phyloP scores from a whole-genome alignment of 1,140 invertebrate genomes.

The Nephotettix cincticeps region DNA sequence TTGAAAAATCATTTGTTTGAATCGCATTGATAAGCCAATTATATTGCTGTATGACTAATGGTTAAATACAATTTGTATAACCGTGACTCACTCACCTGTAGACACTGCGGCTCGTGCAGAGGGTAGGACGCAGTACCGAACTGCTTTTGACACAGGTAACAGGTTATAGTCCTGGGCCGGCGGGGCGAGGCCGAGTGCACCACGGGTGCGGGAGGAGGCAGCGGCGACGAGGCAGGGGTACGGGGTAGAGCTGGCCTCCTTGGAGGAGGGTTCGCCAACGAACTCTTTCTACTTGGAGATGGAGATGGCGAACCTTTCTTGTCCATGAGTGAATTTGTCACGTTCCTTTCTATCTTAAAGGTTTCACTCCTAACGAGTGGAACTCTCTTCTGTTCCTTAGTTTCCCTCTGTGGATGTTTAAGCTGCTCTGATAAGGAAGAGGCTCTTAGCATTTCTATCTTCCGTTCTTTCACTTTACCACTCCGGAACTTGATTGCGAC shows the following conservation, averaged over 20 bases:
- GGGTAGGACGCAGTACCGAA: slow-evolving; percentile 74
- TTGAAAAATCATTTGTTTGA: too few species aligned
- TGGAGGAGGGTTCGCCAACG: not conserved
- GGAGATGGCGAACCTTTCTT: slow-evolving; percentile 3
- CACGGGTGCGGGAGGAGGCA: not conserved
- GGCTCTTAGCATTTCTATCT: not conserved
- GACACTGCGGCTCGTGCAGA: slow-evolving; percentile 78
- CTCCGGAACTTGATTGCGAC: slow-evolving; percentile 54
- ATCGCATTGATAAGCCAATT: too few species aligned
- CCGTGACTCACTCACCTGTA: slow-evolving; percentile 61
- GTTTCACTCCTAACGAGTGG: slow-evolving; percentile 21
- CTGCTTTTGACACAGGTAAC: slow-evolving; percentile 75
- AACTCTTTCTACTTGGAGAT: slow-evolving; percentile 6
- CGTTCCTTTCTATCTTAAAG: slow-evolving; percentile 31
- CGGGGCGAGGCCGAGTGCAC: slow-evolving; percentile 30
- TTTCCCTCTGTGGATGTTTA: not conserved
- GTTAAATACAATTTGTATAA: too few species aligned
- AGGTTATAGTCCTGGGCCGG: slow-evolving; percentile 57
- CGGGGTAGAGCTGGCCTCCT: slow-evolving; percentile 1
- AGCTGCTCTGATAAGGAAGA: not conserved
- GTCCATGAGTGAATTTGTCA: slow-evolving; percentile 31
- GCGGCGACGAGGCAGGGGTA: not conserved
- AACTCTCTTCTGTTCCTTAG: slow-evolving; percentile 31
- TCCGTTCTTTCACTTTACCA: slow-evolving; percentile 24
- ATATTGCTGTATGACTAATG: too few species aligned